Base-by-base conservation (phyloP, 2,797 vertebrate genomes). In the Sebastes oblongus region DNA sequence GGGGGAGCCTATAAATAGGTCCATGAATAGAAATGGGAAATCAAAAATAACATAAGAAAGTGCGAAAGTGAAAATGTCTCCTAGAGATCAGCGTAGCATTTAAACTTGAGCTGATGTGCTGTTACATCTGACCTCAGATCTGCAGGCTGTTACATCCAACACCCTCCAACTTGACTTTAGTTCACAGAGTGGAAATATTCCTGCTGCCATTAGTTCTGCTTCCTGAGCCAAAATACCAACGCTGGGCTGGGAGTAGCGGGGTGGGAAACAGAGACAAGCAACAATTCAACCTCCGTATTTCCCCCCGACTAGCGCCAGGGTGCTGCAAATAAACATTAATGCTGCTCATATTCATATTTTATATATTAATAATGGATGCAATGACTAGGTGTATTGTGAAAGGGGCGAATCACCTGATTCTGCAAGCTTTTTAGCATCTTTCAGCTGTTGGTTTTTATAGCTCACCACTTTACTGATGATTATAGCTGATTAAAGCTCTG, bases 131-230 rank as follows among this genome's bases (percentile, higher is more conserved):
- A 50, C 46, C 46, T 50, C 46, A 50, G 46, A 76, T 78, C 39
- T 50, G 65, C 59, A 13, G 36, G 30, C 16, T 20, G 29, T 54
- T 50, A 59, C 54, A 58, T 0, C 39, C 14, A 29, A 39, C 65
- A 62, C 64, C 66, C 75, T 70, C 66, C 60, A 69, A 29, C 56
- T 72, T 42, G 27, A 77, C 54, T 75, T 30, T 0, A 46, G 56
- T 50, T 75, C 58, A 34, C 34, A 22, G 58, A 29, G 50, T 65
- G 78, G 72, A 83, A 82, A 88, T 62, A 59, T 72, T 66, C 9
- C n/a, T 22, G 22, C 66, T 64, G 52, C 71, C 70, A 74, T 84
- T 85, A 61, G 70, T 68, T 91, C 73, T 58, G 67, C 75, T 67
- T 66, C 64, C 66, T 36, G 75, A 80, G 72, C 74, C 74, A 83